Percentiles rank a stretch among this genome's conserved stretches.
Evolutionary conservation across 1,140 invertebrate species (phyloP).

Genomic region (Saccostrea echinata): DNA sequence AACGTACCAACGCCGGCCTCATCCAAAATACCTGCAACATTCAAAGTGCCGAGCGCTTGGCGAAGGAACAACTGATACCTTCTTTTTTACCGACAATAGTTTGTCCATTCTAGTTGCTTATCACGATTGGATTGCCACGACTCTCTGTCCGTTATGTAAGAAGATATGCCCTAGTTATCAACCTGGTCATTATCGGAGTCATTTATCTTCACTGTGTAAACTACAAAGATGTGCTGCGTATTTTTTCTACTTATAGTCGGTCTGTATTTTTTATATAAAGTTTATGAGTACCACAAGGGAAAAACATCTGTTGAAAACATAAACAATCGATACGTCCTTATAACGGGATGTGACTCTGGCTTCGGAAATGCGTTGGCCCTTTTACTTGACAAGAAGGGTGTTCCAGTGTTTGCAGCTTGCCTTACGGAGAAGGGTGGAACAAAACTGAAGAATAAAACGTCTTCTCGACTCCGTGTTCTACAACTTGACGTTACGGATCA

Average conservation of each 20-base stretch:
- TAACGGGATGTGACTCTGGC: slow-evolving; percentile 81
- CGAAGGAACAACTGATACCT: no score
- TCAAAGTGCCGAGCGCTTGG: no score
- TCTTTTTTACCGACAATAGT: no score
- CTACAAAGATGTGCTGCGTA: background rate
- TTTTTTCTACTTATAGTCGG: background rate
- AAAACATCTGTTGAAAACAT: background rate
- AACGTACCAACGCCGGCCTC: no score
- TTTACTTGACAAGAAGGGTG: slow-evolving; percentile 76
- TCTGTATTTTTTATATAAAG: background rate
- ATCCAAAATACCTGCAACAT: no score
- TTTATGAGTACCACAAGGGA: background rate
- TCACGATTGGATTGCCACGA: no score
- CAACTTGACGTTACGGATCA: slow-evolving; percentile 60
- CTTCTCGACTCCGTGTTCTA: slow-evolving; percentile 45
- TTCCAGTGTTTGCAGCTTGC: slow-evolving; percentile 80
- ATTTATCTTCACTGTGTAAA: no score
- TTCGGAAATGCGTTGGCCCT: slow-evolving; percentile 79
- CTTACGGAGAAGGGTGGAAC: slow-evolving; percentile 58
- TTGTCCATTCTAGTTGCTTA: no score
- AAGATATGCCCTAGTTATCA: no score
- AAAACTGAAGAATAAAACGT: slow-evolving; percentile 43
- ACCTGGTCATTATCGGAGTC: no score
- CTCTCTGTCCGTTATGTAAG: no score
- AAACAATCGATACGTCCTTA: slow-evolving; percentile 70